phyloP scores from a whole-genome alignment of 2,113 vertebrate genomes.

The Variabilichromis moorii region DNA sequence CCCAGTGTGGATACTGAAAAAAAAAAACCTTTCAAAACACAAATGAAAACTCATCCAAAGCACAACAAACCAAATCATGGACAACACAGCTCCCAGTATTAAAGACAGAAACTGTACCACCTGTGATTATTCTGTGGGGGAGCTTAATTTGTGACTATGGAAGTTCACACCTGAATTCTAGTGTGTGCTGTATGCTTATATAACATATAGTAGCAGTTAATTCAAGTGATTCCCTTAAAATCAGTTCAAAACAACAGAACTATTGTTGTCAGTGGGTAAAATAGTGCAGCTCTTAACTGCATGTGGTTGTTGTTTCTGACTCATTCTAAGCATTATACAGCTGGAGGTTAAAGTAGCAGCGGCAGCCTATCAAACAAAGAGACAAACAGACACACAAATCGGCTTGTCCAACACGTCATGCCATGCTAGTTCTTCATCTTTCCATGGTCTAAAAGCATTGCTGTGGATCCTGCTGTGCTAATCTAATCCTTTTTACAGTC shows the following conservation, averaged over 20 bases:
- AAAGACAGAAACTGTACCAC: background rate
- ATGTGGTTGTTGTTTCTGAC: background rate
- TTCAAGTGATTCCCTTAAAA: background rate
- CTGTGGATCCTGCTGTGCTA: slow-evolving; percentile 24
- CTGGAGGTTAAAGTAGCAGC: background rate
- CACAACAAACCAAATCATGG: background rate
- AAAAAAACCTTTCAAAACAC: fast-evolving
- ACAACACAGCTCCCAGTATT: background rate
- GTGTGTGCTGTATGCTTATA: background rate
- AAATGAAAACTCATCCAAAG: background rate
- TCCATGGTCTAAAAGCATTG: slow-evolving; percentile 14
- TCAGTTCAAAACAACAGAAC: background rate
- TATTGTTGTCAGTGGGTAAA: background rate
- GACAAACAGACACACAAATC: background rate
- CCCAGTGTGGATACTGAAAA: background rate
- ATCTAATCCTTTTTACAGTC: slow-evolving; percentile 26
- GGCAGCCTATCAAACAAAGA: background rate
- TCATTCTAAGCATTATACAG: background rate
- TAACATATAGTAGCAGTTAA: background rate
- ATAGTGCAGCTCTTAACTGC: background rate
- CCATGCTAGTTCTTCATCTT: slow-evolving; percentile 6
- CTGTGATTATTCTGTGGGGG: background rate
- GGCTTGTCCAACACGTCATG: background rate
- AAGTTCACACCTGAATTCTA: background rate
- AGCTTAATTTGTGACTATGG: background rate